Conservation (phyloP, 2,888 invertebrate genomes). For the Perizoma affinitatum region DNA sequence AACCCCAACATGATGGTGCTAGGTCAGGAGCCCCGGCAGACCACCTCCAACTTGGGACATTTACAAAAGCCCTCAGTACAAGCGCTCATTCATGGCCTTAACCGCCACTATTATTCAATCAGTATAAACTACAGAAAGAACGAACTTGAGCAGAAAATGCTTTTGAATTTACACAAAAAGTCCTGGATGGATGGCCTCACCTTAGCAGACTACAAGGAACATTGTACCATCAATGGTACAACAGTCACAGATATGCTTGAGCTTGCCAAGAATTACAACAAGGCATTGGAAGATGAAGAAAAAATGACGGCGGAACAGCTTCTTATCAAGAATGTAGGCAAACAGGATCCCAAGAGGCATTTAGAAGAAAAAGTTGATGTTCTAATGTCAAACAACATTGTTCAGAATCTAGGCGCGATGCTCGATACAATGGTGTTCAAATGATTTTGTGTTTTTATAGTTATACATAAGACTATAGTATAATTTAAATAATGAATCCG, state of each 20-base stretch:
- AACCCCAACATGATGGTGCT: conserved; percentile 99
- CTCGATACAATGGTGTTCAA: conserved; percentile 88
- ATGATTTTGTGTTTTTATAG: conserved; percentile 63
- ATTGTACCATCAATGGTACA: conserved; percentile 96
- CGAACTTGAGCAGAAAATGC: conserved; percentile 99
- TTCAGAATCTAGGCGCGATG: conserved; percentile 98
- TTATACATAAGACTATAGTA: conserved; percentile 62
- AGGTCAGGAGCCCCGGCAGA: conserved; percentile 99
- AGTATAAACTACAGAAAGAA: conserved; percentile 99
- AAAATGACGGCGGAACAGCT: conserved; percentile 99
- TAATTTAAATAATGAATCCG: conserved; percentile 60
- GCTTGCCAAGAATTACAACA: conserved; percentile 98
- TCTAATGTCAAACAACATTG: conserved; percentile 98
- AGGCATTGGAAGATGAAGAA: conserved; percentile 99
- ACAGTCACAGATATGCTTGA: conserved; percentile 98
- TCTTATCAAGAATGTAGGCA: conserved; percentile 99
- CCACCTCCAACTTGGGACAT: conserved; percentile 99
- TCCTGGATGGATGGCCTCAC: conserved; percentile 99
- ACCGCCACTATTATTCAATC: conserved; percentile 99
- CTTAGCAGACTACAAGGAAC: conserved; percentile 95
- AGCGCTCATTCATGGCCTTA: conserved; percentile 99
- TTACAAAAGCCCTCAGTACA: conserved; percentile 99
- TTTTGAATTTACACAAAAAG: conserved; percentile 98
- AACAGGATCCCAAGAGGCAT: conserved; percentile 99
- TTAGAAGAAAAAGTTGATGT: conserved; percentile 99